Percentiles rank a stretch among this genome's conserved stretches.
These are phyloP conservation scores for Microtus pennsylvanicus DNA, from an alignment of 2,113 vertebrate genomes.

Conservation along the genomic window DNA sequence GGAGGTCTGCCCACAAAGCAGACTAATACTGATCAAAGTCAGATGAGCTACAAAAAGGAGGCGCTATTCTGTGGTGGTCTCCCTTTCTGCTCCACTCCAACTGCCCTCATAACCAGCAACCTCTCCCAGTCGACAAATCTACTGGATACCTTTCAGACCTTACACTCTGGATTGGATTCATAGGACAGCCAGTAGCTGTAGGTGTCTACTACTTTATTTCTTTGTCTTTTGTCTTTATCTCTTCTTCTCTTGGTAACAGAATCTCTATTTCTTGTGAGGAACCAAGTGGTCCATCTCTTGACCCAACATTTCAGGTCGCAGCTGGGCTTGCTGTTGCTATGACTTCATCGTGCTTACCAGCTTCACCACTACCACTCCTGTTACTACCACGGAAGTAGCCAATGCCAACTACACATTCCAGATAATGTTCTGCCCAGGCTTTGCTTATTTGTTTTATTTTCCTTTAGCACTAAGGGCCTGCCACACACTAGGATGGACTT, in stretches of 20 bases:
- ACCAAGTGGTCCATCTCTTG: background rate
- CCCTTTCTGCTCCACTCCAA: background rate
- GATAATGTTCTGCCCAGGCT: background rate
- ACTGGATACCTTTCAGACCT: background rate
- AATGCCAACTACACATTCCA: background rate
- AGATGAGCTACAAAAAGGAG: background rate
- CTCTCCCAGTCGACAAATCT: background rate
- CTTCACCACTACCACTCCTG: background rate
- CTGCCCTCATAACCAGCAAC: background rate
- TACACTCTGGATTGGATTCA: background rate
- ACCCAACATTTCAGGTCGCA: background rate
- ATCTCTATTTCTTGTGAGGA: background rate
- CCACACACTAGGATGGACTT: background rate
- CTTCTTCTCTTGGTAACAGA: background rate
- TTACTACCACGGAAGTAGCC: background rate
- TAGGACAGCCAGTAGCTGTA: background rate
- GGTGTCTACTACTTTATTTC: background rate
- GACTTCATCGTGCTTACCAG: background rate
- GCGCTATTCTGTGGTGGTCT: background rate
- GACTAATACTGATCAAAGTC: conserved; percentile 17
- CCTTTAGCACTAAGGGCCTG: background rate
- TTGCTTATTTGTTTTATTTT: background rate
- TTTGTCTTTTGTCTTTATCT: background rate
- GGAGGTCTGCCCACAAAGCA: background rate
- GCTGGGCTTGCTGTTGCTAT: no score